phyloP scores from a whole-genome alignment of 2,797 vertebrate genomes.

The Odontamblyopus rebecca region DNA sequence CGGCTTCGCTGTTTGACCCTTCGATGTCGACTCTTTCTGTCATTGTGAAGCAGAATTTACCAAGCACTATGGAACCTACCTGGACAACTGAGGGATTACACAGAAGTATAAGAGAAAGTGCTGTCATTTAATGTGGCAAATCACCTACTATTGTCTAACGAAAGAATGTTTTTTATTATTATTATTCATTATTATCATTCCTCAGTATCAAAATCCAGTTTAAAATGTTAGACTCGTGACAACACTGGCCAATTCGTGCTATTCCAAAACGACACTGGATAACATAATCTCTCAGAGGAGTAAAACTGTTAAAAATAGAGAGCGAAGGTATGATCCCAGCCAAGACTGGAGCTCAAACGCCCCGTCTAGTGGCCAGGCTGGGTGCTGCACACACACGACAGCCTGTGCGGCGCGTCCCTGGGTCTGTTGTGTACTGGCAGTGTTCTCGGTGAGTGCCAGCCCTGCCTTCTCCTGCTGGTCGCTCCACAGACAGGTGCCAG shows the following conservation, averaged over 20 bases:
- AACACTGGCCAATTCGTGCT: neutral
- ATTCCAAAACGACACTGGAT: neutral
- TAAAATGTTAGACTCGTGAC: neutral
- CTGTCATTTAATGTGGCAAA: too few relatives aligned
- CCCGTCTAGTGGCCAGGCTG: constrained; percentile 49
- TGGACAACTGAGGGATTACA: too few relatives aligned
- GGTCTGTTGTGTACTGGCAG: constrained; percentile 68
- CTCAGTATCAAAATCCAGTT: too few relatives aligned
- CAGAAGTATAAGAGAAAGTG: too few relatives aligned
- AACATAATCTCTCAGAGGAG: neutral
- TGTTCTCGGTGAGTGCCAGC: constrained; percentile 60
- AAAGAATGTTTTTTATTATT: too few relatives aligned
- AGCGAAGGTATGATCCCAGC: neutral
- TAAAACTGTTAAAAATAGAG: neutral
- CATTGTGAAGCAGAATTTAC: too few relatives aligned
- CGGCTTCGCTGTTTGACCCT: too few relatives aligned
- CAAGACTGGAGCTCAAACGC: neutral
- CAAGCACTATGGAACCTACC: too few relatives aligned
- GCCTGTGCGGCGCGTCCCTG: constrained; percentile 57
- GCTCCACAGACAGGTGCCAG: constrained; percentile 73
- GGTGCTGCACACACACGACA: constrained; percentile 29
- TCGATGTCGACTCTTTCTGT: too few relatives aligned
- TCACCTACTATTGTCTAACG: too few relatives aligned
- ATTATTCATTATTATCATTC: too few relatives aligned
- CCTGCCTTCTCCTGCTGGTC: constrained; percentile 69